A percentile compares a stretch with the other conserved stretches of the same genome.
Conservation (phyloP, 2,888 invertebrate genomes). For the Epinotia nisella region DNA sequence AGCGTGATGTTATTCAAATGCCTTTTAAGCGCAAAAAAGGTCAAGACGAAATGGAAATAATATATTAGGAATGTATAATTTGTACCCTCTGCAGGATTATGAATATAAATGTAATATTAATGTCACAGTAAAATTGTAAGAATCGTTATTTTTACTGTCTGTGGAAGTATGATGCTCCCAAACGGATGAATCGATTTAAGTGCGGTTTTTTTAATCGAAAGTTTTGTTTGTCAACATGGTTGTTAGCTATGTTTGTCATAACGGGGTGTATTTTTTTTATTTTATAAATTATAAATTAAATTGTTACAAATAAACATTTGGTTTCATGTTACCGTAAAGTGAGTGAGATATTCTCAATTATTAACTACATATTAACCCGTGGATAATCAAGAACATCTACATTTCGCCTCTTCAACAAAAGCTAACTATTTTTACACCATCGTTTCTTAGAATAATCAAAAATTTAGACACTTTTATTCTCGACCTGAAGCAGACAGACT, state of each 20-base stretch:
- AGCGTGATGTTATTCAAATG: background rate
- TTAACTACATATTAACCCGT: constrained; percentile 10
- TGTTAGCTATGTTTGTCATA: too few species aligned
- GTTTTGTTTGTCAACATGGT: background rate
- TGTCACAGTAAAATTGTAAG: background rate
- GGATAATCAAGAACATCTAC: background rate
- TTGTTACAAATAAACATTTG: background rate
- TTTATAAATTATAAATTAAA: too few species aligned
- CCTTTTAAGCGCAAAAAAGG: background rate
- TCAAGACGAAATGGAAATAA: background rate
- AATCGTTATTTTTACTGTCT: constrained; percentile 1
- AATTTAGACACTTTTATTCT: constrained; percentile 17
- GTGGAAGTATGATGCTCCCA: too few species aligned
- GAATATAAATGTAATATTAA: background rate
- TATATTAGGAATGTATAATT: constrained; percentile 27
- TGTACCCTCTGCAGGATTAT: constrained; percentile 26
- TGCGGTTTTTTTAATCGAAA: too few species aligned
- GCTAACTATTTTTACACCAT: background rate
- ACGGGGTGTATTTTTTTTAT: too few species aligned
- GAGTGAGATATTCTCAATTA: background rate
- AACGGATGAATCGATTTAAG: too few species aligned
- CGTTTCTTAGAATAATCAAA: background rate
- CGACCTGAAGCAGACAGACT: constrained; percentile 2
- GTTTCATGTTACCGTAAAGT: background rate
- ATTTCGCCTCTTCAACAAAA: background rate